Base-by-base conservation (phyloP, 2,797 vertebrate genomes). In the Halcyon smyrnensis region DNA sequence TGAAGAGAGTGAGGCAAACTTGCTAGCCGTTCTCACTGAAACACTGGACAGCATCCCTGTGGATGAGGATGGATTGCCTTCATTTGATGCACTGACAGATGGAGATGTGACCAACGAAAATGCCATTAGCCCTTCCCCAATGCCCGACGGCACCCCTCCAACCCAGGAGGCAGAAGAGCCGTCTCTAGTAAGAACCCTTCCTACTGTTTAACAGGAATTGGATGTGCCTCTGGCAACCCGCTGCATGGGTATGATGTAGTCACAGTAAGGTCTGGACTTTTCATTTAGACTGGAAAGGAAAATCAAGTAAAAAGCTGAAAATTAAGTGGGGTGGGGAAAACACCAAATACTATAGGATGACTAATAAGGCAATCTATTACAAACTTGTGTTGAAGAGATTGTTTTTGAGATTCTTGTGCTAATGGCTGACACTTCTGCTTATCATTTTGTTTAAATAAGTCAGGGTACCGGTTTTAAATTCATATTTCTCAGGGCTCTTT, bases 1-100 rank as follows among this genome's bases (percentile, higher is more conserved):
- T 98, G 99, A 99, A 98, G 99, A 99, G 98, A 99, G 99, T 94
- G 99, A 99, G 98, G 99, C 99, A 94, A 99, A 99, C 98, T 99
- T 99, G 98, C 98, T 99, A 98, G 99, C 99, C 85, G 99, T 99
- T 97, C 99, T 99, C 97, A 99, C 99, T 97, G 99, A 99, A 98
- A 99, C 99, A 90, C 98, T 99, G 99, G 99, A 99, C 98, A 99
- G 99, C 98, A 99, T 99, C 98, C 99, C 99, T 60, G 99, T 99
- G 98, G 99, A 99, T 97, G 99, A 99, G 98, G 99, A 99, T 98
- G 99, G 99, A 98, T 98, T 99, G 98, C 99, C 99, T 98, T 99
- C 99, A 82, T 99, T 99, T 98, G 99, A 99, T 98, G 99, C 99
- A 89, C 98, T 99, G 99, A 99, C 99, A 98, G 99, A 99, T 98